Conservation (phyloP, 1,140 invertebrate genomes). For the Drosophila gunungcola region DNA sequence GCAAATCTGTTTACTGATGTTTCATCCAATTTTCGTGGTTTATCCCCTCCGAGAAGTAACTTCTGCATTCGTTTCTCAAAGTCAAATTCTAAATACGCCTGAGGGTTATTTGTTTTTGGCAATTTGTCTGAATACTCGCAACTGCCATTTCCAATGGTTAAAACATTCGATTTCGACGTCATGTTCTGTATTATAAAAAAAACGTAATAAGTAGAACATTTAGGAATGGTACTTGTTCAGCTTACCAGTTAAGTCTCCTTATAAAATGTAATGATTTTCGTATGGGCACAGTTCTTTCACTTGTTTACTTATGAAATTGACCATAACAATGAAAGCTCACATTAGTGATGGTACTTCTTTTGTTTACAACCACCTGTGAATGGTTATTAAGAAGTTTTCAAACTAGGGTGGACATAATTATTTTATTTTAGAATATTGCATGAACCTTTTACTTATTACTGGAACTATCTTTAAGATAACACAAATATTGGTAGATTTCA, state of each 20-base stretch:
- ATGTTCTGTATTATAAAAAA: slow-evolving; percentile 8
- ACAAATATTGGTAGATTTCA: slow-evolving; percentile 25
- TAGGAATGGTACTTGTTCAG: background rate
- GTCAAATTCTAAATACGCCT: slow-evolving; percentile 9
- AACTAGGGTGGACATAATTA: background rate
- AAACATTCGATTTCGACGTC: background rate
- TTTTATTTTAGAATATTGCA: background rate
- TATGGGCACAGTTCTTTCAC: background rate
- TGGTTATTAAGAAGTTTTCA: background rate
- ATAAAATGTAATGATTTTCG: background rate
- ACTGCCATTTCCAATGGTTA: slow-evolving; percentile 2
- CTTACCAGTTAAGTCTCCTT: background rate
- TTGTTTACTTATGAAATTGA: slow-evolving; percentile 7
- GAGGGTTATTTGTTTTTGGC: background rate
- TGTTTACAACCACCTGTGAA: background rate
- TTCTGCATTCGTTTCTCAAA: slow-evolving; percentile 17
- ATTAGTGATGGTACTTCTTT: slow-evolving; percentile 6
- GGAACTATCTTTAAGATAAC: slow-evolving; percentile 5
- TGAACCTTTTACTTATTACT: background rate
- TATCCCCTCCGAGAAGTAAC: slow-evolving; percentile 1
- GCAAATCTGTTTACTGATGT: background rate
- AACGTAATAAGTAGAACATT: background rate
- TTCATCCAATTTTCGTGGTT: background rate
- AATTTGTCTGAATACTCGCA: background rate
- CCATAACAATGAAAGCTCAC: background rate